These are phyloP conservation scores for Apocheima hispidaria DNA, from an alignment of 2,888 invertebrate genomes.

Conservation along the genomic window DNA sequence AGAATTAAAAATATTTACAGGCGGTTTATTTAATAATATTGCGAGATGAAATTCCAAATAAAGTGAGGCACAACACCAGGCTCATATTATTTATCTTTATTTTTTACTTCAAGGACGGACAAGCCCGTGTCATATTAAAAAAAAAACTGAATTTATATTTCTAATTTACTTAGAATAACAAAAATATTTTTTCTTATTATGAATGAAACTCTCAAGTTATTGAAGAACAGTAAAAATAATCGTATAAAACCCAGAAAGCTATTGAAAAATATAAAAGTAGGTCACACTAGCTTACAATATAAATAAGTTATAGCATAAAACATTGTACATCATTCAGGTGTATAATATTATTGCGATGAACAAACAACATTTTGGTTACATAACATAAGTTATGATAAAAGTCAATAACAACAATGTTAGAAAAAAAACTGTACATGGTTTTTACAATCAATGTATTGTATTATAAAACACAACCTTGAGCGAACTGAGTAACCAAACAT, in stretches of 20 bases:
- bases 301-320: constrained; percentile 41
- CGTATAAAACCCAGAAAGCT: neutral
- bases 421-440: constrained; percentile 23
- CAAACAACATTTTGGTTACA: constrained; percentile 61
- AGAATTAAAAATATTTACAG: constrained; percentile 6
- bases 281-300: constrained; percentile 18
- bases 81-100: constrained; percentile 59
- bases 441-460: constrained; percentile 26
- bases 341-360: constrained; percentile 64
- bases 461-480: constrained; percentile 77
- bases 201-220: neutral
- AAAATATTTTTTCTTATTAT: neutral
- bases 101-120: constrained; percentile 76
- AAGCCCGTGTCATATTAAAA: constrained; percentile 62
- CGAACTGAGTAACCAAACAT: constrained; percentile 66
- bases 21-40: constrained; percentile 43
- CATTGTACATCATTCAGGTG: constrained; percentile 78
- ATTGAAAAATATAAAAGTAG: neutral
- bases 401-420: constrained; percentile 34
- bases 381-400: constrained; percentile 37
- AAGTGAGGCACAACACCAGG: constrained; percentile 80
- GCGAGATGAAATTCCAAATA: constrained; percentile 68
- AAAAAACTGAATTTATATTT: constrained; percentile 37
- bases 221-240: neutral
- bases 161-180: constrained; percentile 11